phyloP scores from a whole-genome alignment of 2,797 vertebrate species.

The Eulemur rubriventer region DNA sequence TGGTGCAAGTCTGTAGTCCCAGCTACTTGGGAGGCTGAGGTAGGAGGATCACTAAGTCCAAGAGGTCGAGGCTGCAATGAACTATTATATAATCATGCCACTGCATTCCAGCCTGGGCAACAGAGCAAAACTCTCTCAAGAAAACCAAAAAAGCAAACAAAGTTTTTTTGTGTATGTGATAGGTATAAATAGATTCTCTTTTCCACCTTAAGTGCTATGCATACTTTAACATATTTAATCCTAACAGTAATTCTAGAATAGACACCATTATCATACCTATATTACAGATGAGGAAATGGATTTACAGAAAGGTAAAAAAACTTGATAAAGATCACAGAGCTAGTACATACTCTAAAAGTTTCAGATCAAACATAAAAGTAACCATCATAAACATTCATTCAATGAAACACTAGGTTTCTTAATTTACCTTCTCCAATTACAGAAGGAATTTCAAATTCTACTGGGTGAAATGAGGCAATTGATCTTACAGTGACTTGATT shows the following conservation, averaged over 20 bases:
- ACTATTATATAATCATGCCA: background rate
- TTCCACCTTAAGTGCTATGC: background rate
- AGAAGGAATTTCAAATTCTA: constrained; percentile 11
- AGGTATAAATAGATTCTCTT: background rate
- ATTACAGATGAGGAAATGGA: constrained; percentile 37
- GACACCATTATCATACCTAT: background rate
- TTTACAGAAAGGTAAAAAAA: background rate
- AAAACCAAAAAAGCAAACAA: background rate
- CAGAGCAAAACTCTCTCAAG: background rate
- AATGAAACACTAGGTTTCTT: constrained; percentile 15
- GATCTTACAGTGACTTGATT: background rate
- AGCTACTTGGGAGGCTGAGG: background rate
- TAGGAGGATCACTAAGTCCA: background rate
- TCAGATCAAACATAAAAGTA: constrained; percentile 23
- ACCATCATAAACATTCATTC: background rate
- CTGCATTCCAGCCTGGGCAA: background rate
- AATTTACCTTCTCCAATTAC: background rate
- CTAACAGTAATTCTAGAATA: background rate
- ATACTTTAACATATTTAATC: constrained; percentile 45
- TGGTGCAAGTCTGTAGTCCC: background rate
- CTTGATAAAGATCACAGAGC: background rate
- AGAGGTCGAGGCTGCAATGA: background rate
- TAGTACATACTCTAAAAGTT: constrained; percentile 9
- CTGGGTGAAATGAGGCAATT: background rate
- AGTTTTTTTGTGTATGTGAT: background rate